Conservation (phyloP, 2,113 vertebrate genomes). For the Ptilorrhoa leucosticta region DNA sequence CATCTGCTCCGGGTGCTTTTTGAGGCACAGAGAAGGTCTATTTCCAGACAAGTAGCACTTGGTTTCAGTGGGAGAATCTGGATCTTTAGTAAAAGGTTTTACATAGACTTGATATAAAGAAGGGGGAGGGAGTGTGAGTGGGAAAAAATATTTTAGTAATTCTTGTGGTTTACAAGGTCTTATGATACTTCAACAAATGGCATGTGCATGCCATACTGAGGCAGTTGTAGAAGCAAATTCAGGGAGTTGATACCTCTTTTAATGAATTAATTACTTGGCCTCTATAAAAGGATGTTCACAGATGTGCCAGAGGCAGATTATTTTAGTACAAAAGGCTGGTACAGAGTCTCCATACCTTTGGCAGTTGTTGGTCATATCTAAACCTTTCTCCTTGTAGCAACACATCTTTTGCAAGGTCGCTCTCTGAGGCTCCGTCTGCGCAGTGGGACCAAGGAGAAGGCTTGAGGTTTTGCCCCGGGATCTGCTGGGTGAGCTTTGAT, state of each 20-base stretch:
- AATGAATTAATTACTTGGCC: background rate
- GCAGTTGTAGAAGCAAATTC: background rate
- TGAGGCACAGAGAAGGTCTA: background rate
- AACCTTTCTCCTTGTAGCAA: background rate
- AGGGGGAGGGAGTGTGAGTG: background rate
- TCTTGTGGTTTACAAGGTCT: background rate
- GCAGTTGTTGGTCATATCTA: background rate
- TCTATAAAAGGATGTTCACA: background rate
- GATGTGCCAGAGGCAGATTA: background rate
- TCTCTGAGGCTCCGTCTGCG: accelerated
- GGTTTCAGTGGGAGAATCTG: constrained; percentile 36
- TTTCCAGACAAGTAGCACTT: constrained; percentile 13
- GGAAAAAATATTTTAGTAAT: constrained; percentile 14
- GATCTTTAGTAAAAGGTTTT: constrained; percentile 3
- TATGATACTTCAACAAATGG: background rate
- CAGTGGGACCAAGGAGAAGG: accelerated
- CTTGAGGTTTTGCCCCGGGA: background rate
- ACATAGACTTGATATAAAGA: background rate
- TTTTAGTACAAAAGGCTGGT: background rate
- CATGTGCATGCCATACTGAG: background rate
- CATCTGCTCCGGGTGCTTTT: background rate
- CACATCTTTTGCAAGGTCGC: accelerated
- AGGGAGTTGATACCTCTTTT: background rate
- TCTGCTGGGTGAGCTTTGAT: background rate
- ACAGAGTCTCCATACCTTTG: background rate